Evolutionary conservation across 2,888 invertebrate genomes (phyloP), one percentile per base, ranked within the genome.

Genomic region (Agrilus cyanescens): DNA sequence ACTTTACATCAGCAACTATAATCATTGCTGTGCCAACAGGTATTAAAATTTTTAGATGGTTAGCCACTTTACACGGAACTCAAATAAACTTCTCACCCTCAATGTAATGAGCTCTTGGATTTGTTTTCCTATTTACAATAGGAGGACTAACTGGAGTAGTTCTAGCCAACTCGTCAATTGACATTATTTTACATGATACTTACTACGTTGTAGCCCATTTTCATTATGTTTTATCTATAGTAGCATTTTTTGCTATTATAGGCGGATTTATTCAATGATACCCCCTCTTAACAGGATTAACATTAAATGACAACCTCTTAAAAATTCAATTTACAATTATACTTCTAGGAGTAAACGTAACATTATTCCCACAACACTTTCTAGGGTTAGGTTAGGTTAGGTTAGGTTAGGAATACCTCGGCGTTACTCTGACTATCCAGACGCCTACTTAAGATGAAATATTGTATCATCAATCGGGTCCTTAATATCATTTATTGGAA

Each of bases 1-100:
- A 86, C 62, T 87, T 87, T 64, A 86, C 85, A 0, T 80, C 85
- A 36, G 85, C 84, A 0, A 87, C 85, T 13, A 85, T 85, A 77
- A 82, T 87, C 74, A 87, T 87, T 83, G 85, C 84, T 1, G 75
- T 87, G 0, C 85, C 86, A 0, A 87, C 86, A 13, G 86, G 85
- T 53, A 82, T 87, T 74, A 86, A 86, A 75, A 75, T 87, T 69
- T 85, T 85, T 67, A 80, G 82, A 25, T 85, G 84, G 76, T 56
- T 84, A 67, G 79, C 81, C 1, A 82, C 82, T 12, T 50, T 84
- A 15, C 74, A 78, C 57, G 82, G 82, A 51, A 67, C 74, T 18
- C 73, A 75, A 71, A 60, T 82, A 56, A 69, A 67, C 40, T 75
- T 71, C 55, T 74, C 71, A 0, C 74, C 80, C 0, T 65, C 75